Evolutionary conservation across 2,797 vertebrate species (phyloP).

Genomic region (Ctenopoma multispine): DNA sequence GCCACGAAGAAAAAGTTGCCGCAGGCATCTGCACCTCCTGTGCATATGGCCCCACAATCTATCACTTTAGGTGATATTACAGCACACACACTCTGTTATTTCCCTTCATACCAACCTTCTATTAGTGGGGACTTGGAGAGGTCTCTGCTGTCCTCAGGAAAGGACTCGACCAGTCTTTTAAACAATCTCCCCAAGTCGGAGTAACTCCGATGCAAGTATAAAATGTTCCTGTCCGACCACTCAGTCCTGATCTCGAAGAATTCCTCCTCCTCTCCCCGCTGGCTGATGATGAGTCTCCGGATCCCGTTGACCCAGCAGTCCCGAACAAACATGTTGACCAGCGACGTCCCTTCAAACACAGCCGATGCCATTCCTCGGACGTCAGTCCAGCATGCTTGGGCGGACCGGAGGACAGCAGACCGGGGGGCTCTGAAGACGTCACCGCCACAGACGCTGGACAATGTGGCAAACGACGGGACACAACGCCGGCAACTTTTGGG

Average conservation of each 20-base stretch:
- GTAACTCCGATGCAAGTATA: constrained; percentile 95
- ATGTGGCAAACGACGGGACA: not conserved
- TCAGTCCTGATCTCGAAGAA: constrained; percentile 97
- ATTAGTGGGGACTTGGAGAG: constrained; percentile 89
- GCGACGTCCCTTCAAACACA: constrained; percentile 96
- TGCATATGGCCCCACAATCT: not conserved
- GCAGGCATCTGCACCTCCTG: not conserved
- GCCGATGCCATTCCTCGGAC: constrained; percentile 91
- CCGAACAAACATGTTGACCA: constrained; percentile 98
- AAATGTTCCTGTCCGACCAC: constrained; percentile 97
- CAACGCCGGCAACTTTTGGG: constrained; percentile 55
- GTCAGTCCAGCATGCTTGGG: constrained; percentile 77
- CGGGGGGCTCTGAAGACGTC: not conserved
- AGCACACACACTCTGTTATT: no score
- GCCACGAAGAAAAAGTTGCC: not conserved
- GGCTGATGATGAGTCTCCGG: constrained; percentile 92
- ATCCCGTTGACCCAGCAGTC: constrained; percentile 98
- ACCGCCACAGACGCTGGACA: not conserved
- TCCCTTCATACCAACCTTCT: constrained; percentile 88
- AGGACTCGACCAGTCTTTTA: constrained; percentile 90
- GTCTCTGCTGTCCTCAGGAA: constrained; percentile 91
- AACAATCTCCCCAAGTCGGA: constrained; percentile 92
- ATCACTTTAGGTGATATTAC: no score
- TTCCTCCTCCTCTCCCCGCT: constrained; percentile 94
- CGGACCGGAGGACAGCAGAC: constrained; percentile 27